A percentile compares a stretch with the other conserved stretches of the same genome.
phyloP scores from a whole-genome alignment of 2,888 invertebrate genomes.

The Plagiodera versicolora region DNA sequence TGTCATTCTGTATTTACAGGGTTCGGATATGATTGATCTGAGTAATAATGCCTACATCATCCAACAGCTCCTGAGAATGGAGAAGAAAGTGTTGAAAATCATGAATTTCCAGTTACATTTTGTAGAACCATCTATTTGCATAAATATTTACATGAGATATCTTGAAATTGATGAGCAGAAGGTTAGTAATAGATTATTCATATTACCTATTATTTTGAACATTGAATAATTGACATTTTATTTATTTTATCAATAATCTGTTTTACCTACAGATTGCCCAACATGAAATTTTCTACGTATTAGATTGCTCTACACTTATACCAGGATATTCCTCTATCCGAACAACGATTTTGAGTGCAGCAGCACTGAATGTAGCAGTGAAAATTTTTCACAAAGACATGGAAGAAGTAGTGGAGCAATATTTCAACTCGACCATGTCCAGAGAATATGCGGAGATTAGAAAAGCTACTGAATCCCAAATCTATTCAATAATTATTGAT shows the following conservation, averaged over 20 bases:
- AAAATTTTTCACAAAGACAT: slow-evolving; percentile 1
- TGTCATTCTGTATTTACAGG: too few relatives aligned
- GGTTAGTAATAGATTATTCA: too few relatives aligned
- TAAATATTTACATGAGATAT: slow-evolving; percentile 12
- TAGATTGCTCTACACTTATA: slow-evolving; percentile 8
- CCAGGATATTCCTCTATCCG: slow-evolving; percentile 8
- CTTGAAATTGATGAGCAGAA: slow-evolving; percentile 1
- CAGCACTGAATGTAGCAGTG: slow-evolving; percentile 11
- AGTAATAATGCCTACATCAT: not conserved
- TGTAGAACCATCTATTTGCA: slow-evolving; percentile 12
- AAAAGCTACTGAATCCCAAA: slow-evolving; percentile 4
- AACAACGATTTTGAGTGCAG: slow-evolving; percentile 2
- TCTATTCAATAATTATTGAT: slow-evolving; percentile 2
- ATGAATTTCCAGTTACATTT: slow-evolving; percentile 12
- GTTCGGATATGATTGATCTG: not conserved
- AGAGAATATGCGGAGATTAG: not conserved
- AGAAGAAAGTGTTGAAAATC: slow-evolving; percentile 16
- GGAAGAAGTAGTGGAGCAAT: not conserved
- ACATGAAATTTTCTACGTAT: slow-evolving; percentile 6
- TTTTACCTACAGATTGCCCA: not conserved
- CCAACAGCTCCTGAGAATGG: slow-evolving; percentile 12
- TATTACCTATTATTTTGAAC: too few relatives aligned
- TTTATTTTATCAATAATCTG: too few relatives aligned
- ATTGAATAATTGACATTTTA: too few relatives aligned
- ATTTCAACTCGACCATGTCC: slow-evolving; percentile 3